These are phyloP conservation scores for Fulmarus glacialis DNA, from an alignment of 2,113 vertebrate species.

Conservation along the genomic window DNA sequence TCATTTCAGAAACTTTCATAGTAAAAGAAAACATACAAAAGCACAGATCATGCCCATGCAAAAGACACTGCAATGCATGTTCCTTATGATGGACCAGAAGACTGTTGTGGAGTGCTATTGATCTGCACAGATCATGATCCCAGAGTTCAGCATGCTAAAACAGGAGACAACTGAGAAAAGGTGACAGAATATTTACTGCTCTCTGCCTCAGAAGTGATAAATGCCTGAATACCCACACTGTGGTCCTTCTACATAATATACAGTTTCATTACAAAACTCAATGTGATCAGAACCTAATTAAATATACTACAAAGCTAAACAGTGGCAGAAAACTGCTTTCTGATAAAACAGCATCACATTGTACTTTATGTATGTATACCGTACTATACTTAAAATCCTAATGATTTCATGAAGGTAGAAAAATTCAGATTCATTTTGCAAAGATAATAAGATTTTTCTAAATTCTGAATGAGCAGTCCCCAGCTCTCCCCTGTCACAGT, in stretches of 20 bases:
- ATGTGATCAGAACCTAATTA: neutral
- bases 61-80: fast-evolving
- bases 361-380: neutral
- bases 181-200: neutral
- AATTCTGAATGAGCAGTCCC: neutral
- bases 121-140: neutral
- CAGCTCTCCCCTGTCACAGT: neutral
- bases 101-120: too few species aligned
- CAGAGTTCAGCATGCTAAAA: neutral
- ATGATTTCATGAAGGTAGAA: neutral
- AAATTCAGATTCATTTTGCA: neutral
- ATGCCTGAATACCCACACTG: neutral
- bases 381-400: neutral
- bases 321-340: neutral
- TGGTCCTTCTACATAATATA: fast-evolving
- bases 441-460: neutral
- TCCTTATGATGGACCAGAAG: neutral
- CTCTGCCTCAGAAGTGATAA: neutral
- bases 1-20: neutral
- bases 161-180: neutral
- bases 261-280: neutral
- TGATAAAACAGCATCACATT: neutral
- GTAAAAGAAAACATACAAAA: neutral
- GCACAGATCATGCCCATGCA: fast-evolving
- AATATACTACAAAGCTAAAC: neutral